Evolutionary conservation across 2,888 invertebrate genomes (phyloP), one percentile per base, ranked within the genome.

Genomic region (Halictus ligatus): DNA sequence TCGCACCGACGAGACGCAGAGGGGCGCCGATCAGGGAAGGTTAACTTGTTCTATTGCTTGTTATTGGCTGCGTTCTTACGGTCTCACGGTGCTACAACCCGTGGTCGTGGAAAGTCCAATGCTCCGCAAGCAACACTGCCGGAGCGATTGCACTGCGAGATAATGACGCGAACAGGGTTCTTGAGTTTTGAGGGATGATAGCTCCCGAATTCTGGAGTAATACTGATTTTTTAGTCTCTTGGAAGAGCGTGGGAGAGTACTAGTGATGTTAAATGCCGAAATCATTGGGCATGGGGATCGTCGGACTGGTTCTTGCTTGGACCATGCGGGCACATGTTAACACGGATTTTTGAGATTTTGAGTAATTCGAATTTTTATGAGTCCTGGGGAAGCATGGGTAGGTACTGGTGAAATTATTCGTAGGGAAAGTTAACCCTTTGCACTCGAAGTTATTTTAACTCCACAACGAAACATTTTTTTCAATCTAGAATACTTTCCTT

Each of bases 1-100:
- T 58, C 64, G 46, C 12, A 18, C 6, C 29, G 8, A 10, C 4
- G 15, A 13, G 2, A 35, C 21, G 0, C 25, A 10, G n/a, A 50
- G 15, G 15, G 8, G 10, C 21, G 50, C 12, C 29, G 67, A 81
- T 79, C 25, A 21, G 48, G 18, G 74, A 78, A 83, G 29, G 54
- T 78, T 29, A 64, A 64, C 18, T 13, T 29, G 29, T 64, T 5
- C 35, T 75, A 72, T 67, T n/a, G 54, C 54, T 25, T 75, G 75
- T 83, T 78, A 71, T 83, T 40, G 50, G 50, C n/a, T 35, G 46
- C 73, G 58, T 74, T 43, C 40, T 54, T 69, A 13, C 29, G 13
- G 60, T 43, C 25, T 46, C 43, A 67, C 7, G 73, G 5, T 2
- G 6, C 43, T 43, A 4, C 54, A 15, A 21, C n/a, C 21, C 21